Base-by-base conservation (phyloP, 2,113 vertebrate species). In the Nycticorax nycticorax region DNA sequence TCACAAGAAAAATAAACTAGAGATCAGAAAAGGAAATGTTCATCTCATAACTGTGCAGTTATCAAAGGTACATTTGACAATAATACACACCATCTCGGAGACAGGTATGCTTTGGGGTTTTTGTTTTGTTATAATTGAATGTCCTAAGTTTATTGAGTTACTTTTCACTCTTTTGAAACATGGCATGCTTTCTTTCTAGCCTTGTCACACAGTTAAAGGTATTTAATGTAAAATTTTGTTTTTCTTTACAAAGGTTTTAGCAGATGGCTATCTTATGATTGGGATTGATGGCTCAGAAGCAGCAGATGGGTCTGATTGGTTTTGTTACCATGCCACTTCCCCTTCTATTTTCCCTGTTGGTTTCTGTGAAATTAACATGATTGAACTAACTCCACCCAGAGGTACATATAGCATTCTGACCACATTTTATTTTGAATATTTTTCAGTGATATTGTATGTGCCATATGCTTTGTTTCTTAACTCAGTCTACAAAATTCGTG, bases 331-430 rank as follows among this genome's bases (percentile, higher is more conserved):
- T 97, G 98, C 99, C 97, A 98, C 98, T 91, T 99, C 99, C 81
- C 99, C 99, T 91, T 99, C 99, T 95, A 99, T 99, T 98, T 99
- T 99, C 97, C 99, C 99, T 93, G 99, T 98, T 96, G 99, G 99
- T 98, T 99, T 99, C 98, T 99, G 99, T 99, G 99, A 99, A 99
- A 99, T 99, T 98, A 99, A 99, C 98, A 98, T 97, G 98, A 99
- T 99, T 97, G 99, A 99, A 98, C 98, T 99, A 96, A 99, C 99
- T 85, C 99, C 99, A 98, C 99, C 99, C 93, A 98, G 99, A 99
- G 99, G 99, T 99, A 98, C 92, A 91, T 87, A 82, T 96, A 85
- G 89, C 68, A 88, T 95, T 89, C 90, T 93, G 60, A 85, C 84
- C 60, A 84, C 80, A 37, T 96, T 93, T 74, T 95, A 28, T 83